phyloP scores from a whole-genome alignment of 2,113 vertebrate species.

The rabbit (Oryctolagus cuniculus) region mOryCun1.1 NC_091434.1:23522501-23523000 shows the following conservation, averaged over 20 bases:
- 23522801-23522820: not conserved
- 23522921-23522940: not conserved
- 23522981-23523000: not conserved
- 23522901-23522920: not conserved
- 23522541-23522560: not conserved
- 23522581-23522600: conserved; percentile 23
- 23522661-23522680: not conserved
- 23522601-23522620: conserved; percentile 51
- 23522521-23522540: conserved; percentile 65
- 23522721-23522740: not conserved
- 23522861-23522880: not conserved
- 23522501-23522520: conserved; percentile 52
- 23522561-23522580: not conserved
- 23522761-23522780: not conserved
- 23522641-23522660: conserved; percentile 47
- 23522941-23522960: not conserved
- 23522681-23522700: conserved; percentile 36
- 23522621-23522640: not conserved
- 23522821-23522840: not conserved
- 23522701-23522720: conserved; percentile 6
- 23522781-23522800: not conserved
- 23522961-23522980: conserved; percentile 3
- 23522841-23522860: not conserved
- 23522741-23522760: not conserved
- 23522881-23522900: not conserved